These are phyloP conservation scores for Rhynchotus rufescens DNA, from an alignment of 2,797 vertebrate genomes.

Conservation along the genomic window DNA sequence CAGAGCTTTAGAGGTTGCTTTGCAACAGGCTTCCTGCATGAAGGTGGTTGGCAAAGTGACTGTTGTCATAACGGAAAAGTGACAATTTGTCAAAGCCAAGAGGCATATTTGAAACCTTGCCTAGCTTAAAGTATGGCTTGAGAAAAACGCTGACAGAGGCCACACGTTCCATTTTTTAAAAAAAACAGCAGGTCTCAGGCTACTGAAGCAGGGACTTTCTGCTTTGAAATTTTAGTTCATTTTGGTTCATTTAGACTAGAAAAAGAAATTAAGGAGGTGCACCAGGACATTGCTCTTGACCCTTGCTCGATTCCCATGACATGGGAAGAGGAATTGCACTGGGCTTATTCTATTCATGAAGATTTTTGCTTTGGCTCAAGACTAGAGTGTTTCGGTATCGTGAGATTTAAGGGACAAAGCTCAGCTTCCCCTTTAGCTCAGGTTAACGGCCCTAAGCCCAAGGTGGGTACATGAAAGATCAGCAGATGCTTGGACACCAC, in stretches of 20 bases:
- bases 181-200: neutral
- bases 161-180: neutral
- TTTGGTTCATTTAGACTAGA: neutral
- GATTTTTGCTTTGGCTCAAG: neutral
- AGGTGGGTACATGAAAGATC: accelerated
- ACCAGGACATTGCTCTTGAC: neutral
- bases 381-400: neutral
- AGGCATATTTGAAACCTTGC: neutral
- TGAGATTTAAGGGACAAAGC: neutral
- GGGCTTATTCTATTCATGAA: neutral
- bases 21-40: accelerated
- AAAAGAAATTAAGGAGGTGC: neutral
- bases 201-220: neutral
- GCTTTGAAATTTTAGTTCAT: neutral
- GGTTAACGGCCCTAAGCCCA: neutral
- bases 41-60: neutral
- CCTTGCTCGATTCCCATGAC: neutral
- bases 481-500: neutral
- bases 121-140: neutral
- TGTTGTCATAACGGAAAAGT: neutral
- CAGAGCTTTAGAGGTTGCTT: neutral
- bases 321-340: neutral
- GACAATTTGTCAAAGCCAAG: neutral
- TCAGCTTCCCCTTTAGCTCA: neutral
- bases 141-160: neutral